Evolutionary conservation across 2,888 invertebrate genomes (phyloP).

Genomic region (Zaprionus bogoriensis): DNA sequence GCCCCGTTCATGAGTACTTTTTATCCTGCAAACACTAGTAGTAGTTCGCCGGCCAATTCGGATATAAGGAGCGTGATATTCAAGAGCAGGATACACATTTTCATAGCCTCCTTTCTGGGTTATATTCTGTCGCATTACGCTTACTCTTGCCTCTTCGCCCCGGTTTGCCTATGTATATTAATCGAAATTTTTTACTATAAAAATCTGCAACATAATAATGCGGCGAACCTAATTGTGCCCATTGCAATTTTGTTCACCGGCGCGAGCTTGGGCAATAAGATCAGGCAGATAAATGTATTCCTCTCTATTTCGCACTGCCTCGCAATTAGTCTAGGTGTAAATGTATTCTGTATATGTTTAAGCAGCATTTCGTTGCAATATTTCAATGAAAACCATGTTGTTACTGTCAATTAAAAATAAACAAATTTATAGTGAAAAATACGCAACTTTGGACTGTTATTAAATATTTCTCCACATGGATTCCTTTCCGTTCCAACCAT

Average conservation of each 20-base stretch:
- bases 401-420: constrained; percentile 31
- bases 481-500: too few relatives aligned
- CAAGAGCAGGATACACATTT: constrained; percentile 34
- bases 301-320: constrained; percentile 37
- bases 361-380: constrained; percentile 23
- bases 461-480: too few relatives aligned
- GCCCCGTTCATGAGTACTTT: not conserved
- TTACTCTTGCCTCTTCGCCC: constrained; percentile 35
- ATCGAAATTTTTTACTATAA: constrained; percentile 36
- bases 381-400: constrained; percentile 16
- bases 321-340: constrained; percentile 42
- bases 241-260: constrained; percentile 31
- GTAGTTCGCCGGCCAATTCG: not conserved
- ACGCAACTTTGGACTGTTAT: too few relatives aligned
- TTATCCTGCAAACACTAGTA: not conserved
- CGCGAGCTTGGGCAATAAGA: constrained; percentile 12
- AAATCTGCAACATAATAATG: constrained; percentile 18
- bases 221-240: constrained; percentile 31
- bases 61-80: constrained; percentile 12
- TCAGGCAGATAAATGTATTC: constrained; percentile 24
- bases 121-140: constrained; percentile 35
- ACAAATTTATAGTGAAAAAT: not conserved
- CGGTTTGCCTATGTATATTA: constrained; percentile 38
- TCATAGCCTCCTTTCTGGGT: constrained; percentile 40
- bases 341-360: constrained; percentile 47